Evolutionary conservation across 2,113 vertebrate genomes (phyloP).

Genomic region (Xiphias gladius): DNA sequence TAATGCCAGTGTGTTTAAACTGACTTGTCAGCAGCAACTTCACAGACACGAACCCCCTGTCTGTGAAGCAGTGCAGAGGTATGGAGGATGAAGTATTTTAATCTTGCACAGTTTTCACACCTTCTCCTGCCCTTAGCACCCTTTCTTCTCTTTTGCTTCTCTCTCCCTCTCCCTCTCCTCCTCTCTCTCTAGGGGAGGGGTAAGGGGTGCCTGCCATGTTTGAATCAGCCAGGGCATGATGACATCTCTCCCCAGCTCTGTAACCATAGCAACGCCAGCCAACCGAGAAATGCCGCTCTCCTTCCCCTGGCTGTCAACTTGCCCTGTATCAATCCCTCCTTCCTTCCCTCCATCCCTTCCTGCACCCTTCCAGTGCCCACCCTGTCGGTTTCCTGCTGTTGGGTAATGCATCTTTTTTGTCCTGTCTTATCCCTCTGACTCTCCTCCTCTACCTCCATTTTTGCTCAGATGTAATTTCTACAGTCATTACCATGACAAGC

Average conservation of each 20-base stretch:
- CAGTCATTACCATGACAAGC: slow-evolving; percentile 2
- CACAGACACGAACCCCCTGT: slow-evolving; percentile 8
- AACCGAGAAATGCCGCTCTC: slow-evolving; percentile 79
- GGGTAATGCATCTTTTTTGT: slow-evolving; percentile 8
- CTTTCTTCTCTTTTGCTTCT: slow-evolving; percentile 41
- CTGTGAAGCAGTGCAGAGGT: slow-evolving; percentile 14
- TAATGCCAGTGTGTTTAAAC: slow-evolving; percentile 27
- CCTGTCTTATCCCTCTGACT: neutral
- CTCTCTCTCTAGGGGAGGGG: slow-evolving; percentile 59
- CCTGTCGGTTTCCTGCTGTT: slow-evolving; percentile 33
- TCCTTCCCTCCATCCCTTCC: slow-evolving; percentile 29
- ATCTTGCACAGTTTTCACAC: slow-evolving; percentile 51
- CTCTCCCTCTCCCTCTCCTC: slow-evolving; percentile 16
- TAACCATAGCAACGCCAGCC: slow-evolving; percentile 85
- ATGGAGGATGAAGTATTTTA: slow-evolving; percentile 38
- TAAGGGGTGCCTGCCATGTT: slow-evolving; percentile 72
- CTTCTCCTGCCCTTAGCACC: slow-evolving; percentile 44
- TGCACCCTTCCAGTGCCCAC: slow-evolving; percentile 48
- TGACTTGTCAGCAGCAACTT: slow-evolving; percentile 40
- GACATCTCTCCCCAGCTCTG: slow-evolving; percentile 82
- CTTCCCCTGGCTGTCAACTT: slow-evolving; percentile 73
- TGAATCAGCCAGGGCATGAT: slow-evolving; percentile 84
- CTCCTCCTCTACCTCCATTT: neutral
- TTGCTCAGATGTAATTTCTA: slow-evolving; percentile 9
- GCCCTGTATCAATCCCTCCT: slow-evolving; percentile 57